Conservation (phyloP, 1,140 invertebrate genomes). For the Drosophila murphyi region DNA sequence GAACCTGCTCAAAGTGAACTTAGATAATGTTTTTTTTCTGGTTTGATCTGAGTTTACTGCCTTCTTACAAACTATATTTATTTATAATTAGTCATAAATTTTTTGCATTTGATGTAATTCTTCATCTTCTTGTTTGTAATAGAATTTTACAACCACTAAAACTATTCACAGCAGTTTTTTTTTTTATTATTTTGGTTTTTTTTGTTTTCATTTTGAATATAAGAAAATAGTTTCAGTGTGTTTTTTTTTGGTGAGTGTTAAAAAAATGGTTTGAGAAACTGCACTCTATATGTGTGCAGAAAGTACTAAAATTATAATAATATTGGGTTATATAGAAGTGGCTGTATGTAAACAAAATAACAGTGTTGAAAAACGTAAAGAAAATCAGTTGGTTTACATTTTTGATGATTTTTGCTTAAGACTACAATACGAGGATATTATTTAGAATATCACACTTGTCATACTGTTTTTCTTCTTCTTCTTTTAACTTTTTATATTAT, state of each 20-base stretch:
- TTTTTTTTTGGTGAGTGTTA: background rate
- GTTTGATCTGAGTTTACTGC: constrained; percentile 35
- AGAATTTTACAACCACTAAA: constrained; percentile 83
- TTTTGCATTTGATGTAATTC: constrained; percentile 39
- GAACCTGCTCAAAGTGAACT: constrained; percentile 24
- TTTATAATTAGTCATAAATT: constrained; percentile 65
- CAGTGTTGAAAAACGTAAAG: constrained; percentile 27
- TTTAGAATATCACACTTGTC: constrained; percentile 78
- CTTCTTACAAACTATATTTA: constrained; percentile 69
- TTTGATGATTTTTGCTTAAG: constrained; percentile 29
- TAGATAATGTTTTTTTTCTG: constrained; percentile 34
- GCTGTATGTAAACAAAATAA: constrained; percentile 28
- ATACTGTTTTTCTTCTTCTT: constrained; percentile 31
- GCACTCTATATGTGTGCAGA: background rate
- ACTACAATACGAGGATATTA: constrained; percentile 69
- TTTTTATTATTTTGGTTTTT: constrained; percentile 18
- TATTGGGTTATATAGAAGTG: constrained; percentile 31
- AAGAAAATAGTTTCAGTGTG: constrained; percentile 52
- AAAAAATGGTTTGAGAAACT: constrained; percentile 6
- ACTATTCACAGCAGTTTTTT: constrained; percentile 82
- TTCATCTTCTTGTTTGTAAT: constrained; percentile 48
- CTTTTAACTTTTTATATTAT: background rate
- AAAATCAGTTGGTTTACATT: background rate
- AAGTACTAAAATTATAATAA: constrained; percentile 5
- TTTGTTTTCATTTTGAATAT: constrained; percentile 61